phyloP scores from a whole-genome alignment of 2,888 invertebrate genomes.

The Periphyllus acericola region DNA sequence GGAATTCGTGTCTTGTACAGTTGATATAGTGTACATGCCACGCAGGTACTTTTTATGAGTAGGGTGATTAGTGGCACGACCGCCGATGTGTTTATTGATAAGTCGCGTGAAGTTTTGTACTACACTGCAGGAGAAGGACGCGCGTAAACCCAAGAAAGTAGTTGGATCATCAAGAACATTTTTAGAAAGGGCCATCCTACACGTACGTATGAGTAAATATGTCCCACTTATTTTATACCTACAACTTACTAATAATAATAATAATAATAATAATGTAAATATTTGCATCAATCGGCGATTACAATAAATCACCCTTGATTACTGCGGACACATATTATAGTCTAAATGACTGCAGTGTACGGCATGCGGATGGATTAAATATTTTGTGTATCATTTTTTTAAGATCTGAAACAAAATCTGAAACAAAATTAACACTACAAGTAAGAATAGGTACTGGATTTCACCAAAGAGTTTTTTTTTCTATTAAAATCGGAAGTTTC shows the following conservation, averaged over 20 bases:
- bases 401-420: too few relatives aligned
- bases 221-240: neutral
- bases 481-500: too few relatives aligned
- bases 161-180: constrained; percentile 23
- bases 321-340: neutral
- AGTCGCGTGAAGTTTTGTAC: neutral
- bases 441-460: too few relatives aligned
- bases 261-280: neutral
- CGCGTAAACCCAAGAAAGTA: neutral
- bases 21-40: neutral
- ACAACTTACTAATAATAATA: too few relatives aligned
- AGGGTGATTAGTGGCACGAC: constrained; percentile 4
- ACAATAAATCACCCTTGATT: neutral
- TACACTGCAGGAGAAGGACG: neutral
- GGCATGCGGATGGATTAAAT: too few relatives aligned
- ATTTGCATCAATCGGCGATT: neutral
- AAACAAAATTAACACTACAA: too few relatives aligned
- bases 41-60: neutral
- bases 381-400: too few relatives aligned
- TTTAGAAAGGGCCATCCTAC: neutral
- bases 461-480: too few relatives aligned
- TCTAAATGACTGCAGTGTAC: too few relatives aligned
- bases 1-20: neutral
- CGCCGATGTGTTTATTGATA: neutral
- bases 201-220: too few relatives aligned